A percentile compares a stretch with the other conserved stretches of the same genome.
These are phyloP conservation scores for Rutilus rutilus DNA, from an alignment of 2,113 vertebrate genomes.

Conservation along the genomic window DNA sequence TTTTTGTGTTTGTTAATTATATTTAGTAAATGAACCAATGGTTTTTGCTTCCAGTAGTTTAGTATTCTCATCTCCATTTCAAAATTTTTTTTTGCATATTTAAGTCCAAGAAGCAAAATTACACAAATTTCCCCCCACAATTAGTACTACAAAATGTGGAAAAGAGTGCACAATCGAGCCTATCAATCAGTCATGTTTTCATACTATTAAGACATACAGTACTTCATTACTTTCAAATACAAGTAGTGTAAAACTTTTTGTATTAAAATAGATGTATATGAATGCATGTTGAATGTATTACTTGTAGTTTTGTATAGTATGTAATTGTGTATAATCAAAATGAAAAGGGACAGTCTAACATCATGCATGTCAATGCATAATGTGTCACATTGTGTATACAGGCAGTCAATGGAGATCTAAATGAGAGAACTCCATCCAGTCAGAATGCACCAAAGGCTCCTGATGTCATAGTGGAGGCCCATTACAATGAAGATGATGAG, in stretches of 20 bases:
- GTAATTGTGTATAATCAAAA: background rate
- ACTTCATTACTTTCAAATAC: no score
- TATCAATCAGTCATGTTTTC: background rate
- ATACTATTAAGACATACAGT: background rate
- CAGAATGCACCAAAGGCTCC: constrained; percentile 60
- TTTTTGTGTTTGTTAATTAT: background rate
- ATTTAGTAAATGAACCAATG: background rate
- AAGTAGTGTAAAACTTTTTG: no score
- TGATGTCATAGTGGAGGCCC: constrained; percentile 80
- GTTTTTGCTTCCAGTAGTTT: background rate
- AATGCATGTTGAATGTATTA: background rate
- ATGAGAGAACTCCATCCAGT: constrained; percentile 62
- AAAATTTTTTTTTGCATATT: background rate
- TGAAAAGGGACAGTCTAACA: background rate
- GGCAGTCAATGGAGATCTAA: constrained; percentile 84
- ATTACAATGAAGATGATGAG: constrained; percentile 71
- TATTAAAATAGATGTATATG: background rate
- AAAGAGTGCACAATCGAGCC: background rate
- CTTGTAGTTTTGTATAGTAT: background rate
- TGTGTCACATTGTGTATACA: constrained; percentile 54
- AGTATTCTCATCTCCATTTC: background rate
- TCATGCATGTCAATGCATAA: background rate
- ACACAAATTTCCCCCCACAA: background rate
- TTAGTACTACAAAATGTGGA: background rate
- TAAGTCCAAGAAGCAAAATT: background rate